These are phyloP conservation scores for Aphis craccivora DNA, from an alignment of 1,140 invertebrate genomes.

Conservation along the genomic window DNA sequence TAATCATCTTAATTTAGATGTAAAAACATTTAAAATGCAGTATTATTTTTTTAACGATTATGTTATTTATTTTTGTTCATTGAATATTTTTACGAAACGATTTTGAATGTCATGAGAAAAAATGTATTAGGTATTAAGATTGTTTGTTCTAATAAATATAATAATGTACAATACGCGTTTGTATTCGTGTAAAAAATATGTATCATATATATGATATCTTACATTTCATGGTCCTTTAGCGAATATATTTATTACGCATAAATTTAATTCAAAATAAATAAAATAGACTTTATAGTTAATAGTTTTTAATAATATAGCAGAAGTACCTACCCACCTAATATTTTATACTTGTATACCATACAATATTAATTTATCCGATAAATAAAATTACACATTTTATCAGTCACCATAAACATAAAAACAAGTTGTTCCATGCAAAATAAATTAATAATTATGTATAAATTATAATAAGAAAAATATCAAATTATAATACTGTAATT, in stretches of 20 bases:
- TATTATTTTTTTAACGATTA: not conserved
- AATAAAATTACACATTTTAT: not conserved
- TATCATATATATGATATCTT: not conserved
- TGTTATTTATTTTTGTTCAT: not conserved
- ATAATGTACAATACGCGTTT: not conserved
- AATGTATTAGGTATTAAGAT: not conserved
- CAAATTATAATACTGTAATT: not conserved
- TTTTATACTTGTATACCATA: not conserved
- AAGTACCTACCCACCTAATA: not conserved
- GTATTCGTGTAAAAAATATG: not conserved
- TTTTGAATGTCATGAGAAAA: not conserved
- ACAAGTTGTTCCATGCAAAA: not conserved
- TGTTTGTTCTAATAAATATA: not conserved
- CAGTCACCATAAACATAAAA: not conserved
- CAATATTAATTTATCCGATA: not conserved
- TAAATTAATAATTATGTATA: not conserved
- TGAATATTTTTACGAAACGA: not conserved
- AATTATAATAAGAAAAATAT: not conserved
- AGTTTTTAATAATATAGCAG: not conserved
- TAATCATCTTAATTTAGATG: not conserved
- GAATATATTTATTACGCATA: not conserved
- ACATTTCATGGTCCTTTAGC: constrained; percentile 14
- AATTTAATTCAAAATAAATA: not conserved
- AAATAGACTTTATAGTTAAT: not conserved
- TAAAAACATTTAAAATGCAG: not conserved